Percentiles rank a stretch among this genome's conserved stretches.
Evolutionary conservation across 2,888 invertebrate genomes (phyloP).

Genomic region (Apotomis capreana): DNA sequence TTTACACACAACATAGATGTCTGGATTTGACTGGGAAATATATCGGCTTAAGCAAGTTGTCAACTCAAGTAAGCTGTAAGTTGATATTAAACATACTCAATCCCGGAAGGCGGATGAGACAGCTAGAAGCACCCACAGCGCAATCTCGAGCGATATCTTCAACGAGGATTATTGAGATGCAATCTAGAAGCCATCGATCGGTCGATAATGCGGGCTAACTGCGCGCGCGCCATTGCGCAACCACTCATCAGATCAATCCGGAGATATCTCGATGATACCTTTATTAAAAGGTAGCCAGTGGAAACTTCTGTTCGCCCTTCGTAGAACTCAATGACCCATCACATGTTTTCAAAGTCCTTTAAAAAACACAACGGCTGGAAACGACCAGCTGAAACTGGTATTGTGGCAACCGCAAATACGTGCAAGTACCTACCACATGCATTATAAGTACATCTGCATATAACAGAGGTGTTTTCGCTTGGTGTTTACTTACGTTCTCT

Average conservation of each 20-base stretch:
- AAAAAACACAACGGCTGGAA: not conserved
- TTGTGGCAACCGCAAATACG: constrained; percentile 25
- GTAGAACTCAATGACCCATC: not conserved
- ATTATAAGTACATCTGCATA: constrained; percentile 12
- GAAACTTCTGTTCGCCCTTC: constrained; percentile 32
- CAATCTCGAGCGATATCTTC: constrained; percentile 73
- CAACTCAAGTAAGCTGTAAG: constrained; percentile 4
- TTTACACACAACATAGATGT: no score
- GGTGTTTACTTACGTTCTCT: constrained; percentile 63
- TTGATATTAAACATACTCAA: constrained; percentile 57
- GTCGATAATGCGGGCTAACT: constrained; percentile 78
- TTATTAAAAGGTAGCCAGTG: constrained; percentile 77
- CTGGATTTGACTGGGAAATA: not conserved
- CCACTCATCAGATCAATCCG: constrained; percentile 74
- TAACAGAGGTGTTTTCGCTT: constrained; percentile 45
- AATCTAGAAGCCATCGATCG: constrained; percentile 80
- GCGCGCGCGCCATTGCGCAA: constrained; percentile 72
- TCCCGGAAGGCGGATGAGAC: constrained; percentile 67
- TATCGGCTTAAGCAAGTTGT: not conserved
- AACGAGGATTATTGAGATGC: constrained; percentile 79
- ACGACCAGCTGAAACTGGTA: constrained; percentile 4
- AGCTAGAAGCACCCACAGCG: constrained; percentile 63
- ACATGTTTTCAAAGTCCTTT: not conserved
- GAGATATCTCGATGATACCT: constrained; percentile 73
- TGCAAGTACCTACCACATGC: constrained; percentile 15